phyloP scores from a whole-genome alignment of 2,888 invertebrate genomes.

The Eupithecia tripunctaria region DNA sequence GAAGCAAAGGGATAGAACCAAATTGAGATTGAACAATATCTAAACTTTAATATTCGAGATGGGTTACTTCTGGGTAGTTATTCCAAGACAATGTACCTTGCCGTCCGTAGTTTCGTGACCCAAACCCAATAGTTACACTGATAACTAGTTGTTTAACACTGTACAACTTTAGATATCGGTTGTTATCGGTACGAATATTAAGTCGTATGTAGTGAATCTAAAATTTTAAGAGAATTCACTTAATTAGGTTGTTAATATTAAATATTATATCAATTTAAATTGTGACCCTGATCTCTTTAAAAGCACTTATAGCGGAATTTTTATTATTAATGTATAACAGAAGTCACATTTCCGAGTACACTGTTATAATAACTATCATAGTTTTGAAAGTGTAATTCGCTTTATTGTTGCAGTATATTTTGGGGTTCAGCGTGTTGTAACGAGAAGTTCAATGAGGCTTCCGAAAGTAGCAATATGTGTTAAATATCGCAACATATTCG shows the following conservation, averaged over 20 bases:
- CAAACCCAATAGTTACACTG: slow-evolving; percentile 3
- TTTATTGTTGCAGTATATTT: background rate
- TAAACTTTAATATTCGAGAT: slow-evolving; percentile 10
- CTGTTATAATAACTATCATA: background rate
- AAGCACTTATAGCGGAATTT: background rate
- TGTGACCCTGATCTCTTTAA: background rate
- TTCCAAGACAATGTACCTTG: slow-evolving; percentile 13
- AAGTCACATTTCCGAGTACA: background rate
- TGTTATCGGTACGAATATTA: background rate
- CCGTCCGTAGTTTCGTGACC: background rate
- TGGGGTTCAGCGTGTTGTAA: background rate
- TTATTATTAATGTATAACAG: background rate
- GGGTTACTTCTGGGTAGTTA: background rate
- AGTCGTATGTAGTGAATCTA: background rate
- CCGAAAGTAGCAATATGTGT: slow-evolving; percentile 16
- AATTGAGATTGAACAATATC: slow-evolving; percentile 13
- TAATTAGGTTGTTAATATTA: background rate
- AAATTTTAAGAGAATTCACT: background rate
- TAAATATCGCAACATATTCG: slow-evolving; percentile 21
- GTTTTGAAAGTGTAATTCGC: background rate
- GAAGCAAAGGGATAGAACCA: background rate
- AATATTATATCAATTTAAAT: background rate
- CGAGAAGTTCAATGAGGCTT: background rate
- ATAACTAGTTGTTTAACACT: background rate
- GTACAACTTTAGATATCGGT: slow-evolving; percentile 2